phyloP scores from a whole-genome alignment of 1,140 invertebrate genomes.

The Pomacea maculata region DNA sequence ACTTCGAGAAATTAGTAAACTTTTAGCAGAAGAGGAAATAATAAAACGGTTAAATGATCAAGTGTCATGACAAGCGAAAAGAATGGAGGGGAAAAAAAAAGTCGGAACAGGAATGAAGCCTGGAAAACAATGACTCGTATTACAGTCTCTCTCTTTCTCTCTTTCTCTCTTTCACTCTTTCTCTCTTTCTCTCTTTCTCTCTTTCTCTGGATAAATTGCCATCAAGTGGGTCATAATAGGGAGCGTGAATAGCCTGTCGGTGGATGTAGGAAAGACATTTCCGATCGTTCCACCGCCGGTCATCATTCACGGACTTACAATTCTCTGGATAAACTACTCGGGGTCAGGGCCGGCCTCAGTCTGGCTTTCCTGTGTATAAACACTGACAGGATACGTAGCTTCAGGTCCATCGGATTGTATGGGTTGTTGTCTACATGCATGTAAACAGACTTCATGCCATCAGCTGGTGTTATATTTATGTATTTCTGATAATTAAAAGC shows the following conservation, averaged over 20 bases:
- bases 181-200: constrained; percentile 27
- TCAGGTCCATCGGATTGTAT: too few species aligned
- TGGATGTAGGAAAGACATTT: background rate
- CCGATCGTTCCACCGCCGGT: background rate
- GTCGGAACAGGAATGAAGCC: background rate
- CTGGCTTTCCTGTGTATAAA: background rate
- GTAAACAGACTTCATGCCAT: too few species aligned
- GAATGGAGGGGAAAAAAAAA: background rate
- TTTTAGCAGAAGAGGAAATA: background rate
- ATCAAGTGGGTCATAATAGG: background rate
- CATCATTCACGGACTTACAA: background rate
- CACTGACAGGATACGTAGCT: too few species aligned
- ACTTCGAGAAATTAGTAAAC: background rate
- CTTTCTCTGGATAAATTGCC: background rate
- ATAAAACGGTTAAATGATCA: background rate
- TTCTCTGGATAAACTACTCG: background rate
- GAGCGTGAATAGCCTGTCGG: background rate
- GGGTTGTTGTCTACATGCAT: too few species aligned
- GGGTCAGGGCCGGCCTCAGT: background rate
- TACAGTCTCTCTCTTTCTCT: constrained; percentile 6
- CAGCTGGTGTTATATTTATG: too few species aligned
- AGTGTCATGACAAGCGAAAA: background rate
- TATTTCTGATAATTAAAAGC: too few species aligned
- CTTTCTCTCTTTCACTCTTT: constrained; percentile 12
- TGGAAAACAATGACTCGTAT: background rate